Conservation (phyloP, 2,797 vertebrate genomes). For the Paedocypris micromegethes region DNA sequence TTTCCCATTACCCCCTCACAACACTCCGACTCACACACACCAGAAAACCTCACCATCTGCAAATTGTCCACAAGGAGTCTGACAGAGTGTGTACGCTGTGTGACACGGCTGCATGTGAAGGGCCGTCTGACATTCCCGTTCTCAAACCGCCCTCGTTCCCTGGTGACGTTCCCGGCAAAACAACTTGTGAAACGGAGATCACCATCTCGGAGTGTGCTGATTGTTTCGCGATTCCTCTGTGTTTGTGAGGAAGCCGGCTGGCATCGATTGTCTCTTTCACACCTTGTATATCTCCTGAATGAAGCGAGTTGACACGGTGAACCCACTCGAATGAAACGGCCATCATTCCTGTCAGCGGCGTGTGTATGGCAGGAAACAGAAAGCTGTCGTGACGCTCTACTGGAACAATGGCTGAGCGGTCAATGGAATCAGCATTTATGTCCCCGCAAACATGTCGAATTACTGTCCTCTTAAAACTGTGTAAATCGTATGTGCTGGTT, state of each 20-base stretch:
- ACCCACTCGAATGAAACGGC: constrained; percentile 31
- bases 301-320: constrained; percentile 39
- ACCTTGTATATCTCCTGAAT: constrained; percentile 33
- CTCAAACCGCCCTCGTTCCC: constrained; percentile 7
- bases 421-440: constrained; percentile 19
- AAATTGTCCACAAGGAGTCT: constrained; percentile 25
- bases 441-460: constrained; percentile 11
- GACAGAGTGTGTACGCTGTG: constrained; percentile 4
- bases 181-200: neutral
- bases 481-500: too few relatives aligned
- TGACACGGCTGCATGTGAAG: constrained; percentile 19
- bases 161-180: constrained; percentile 1
- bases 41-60: constrained; percentile 36
- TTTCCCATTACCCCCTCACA: constrained; percentile 57
- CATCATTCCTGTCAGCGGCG: constrained; percentile 33
- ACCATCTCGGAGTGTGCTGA: neutral
- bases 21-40: constrained; percentile 19
- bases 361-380: constrained; percentile 12
- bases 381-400: constrained; percentile 20
- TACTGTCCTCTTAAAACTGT: too few relatives aligned
- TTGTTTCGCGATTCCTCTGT: neutral
- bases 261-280: constrained; percentile 33
- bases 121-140: constrained; percentile 16
- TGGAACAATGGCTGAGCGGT: constrained; percentile 14
- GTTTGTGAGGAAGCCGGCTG: constrained; percentile 11